Evolutionary conservation across 2,113 vertebrate species (phyloP).

Genomic region (Gyps fulvus): DNA sequence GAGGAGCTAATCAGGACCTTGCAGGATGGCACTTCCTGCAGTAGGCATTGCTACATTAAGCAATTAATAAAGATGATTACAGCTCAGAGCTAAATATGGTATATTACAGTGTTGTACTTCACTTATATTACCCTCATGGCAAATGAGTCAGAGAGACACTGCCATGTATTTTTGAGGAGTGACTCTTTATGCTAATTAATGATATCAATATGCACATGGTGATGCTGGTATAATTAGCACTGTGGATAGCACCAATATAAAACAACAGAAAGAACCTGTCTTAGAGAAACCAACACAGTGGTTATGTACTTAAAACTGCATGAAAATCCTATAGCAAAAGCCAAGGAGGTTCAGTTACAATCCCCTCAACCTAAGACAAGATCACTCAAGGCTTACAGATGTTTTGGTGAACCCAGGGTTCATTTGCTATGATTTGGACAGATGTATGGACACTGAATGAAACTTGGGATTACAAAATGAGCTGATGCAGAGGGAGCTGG

Average conservation of each 20-base stretch:
- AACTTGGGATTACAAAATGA: not conserved
- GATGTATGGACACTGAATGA: not conserved
- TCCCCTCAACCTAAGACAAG: not conserved
- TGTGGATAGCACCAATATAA: slow-evolving; percentile 26
- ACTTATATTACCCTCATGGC: slow-evolving; percentile 52
- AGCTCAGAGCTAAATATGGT: slow-evolving; percentile 63
- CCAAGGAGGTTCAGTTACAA: not conserved
- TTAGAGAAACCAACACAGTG: slow-evolving; percentile 34
- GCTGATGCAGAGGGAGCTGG: not conserved
- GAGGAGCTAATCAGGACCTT: slow-evolving; percentile 15
- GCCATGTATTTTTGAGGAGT: slow-evolving; percentile 69
- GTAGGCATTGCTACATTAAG: slow-evolving; percentile 30
- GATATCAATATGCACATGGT: slow-evolving; percentile 72
- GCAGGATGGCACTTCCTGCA: slow-evolving; percentile 20
- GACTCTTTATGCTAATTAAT: slow-evolving; percentile 77
- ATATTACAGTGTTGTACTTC: slow-evolving; percentile 39
- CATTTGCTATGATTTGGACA: not conserved
- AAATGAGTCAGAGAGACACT: slow-evolving; percentile 50
- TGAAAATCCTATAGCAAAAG: not conserved
- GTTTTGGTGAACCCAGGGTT: not conserved
- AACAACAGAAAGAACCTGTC: slow-evolving; percentile 62
- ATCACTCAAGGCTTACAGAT: not conserved
- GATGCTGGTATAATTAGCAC: slow-evolving; percentile 67
- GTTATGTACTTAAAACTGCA: not conserved
- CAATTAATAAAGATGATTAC: slow-evolving; percentile 72